A percentile compares a stretch with the other conserved stretches of the same genome.
Evolutionary conservation across 2,797 vertebrate genomes (phyloP).

Genomic region (Menidia menidia): DNA sequence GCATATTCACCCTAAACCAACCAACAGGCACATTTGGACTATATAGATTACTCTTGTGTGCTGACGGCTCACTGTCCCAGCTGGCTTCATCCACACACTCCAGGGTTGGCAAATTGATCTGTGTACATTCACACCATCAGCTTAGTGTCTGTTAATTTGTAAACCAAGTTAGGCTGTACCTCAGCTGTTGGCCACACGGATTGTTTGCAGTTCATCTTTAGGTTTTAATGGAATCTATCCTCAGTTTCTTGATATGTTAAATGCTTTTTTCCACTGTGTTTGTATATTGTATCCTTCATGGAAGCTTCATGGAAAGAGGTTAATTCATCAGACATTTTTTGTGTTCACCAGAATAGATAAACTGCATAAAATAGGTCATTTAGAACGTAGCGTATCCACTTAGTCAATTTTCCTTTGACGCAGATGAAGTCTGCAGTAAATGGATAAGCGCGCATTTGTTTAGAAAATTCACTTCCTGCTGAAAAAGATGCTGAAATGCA

Average conservation of each 20-base stretch:
- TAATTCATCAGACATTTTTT: slow-evolving; percentile 20
- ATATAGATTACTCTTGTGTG: background rate
- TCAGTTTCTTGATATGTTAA: background rate
- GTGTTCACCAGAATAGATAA: slow-evolving; percentile 18
- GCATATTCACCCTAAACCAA: background rate
- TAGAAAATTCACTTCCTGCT: background rate
- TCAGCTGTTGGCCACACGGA: background rate
- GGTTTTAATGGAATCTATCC: background rate
- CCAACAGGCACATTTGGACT: slow-evolving; percentile 11
- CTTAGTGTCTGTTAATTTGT: slow-evolving; percentile 15
- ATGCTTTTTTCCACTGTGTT: background rate
- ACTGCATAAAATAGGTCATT: background rate
- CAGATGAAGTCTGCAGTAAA: background rate
- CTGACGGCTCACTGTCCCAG: background rate
- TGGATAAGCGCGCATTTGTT: background rate
- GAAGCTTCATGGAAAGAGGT: background rate
- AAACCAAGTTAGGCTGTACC: background rate
- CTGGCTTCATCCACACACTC: slow-evolving; percentile 21
- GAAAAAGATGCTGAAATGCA: background rate
- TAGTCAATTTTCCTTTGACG: background rate
- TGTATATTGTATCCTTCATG: background rate
- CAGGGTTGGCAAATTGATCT: slow-evolving; percentile 10
- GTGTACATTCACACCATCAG: slow-evolving; percentile 12
- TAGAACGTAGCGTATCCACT: background rate
- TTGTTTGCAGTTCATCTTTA: background rate